phyloP scores from a whole-genome alignment of 1,140 invertebrate species.

The Thaumatotibia leucotreta region DNA sequence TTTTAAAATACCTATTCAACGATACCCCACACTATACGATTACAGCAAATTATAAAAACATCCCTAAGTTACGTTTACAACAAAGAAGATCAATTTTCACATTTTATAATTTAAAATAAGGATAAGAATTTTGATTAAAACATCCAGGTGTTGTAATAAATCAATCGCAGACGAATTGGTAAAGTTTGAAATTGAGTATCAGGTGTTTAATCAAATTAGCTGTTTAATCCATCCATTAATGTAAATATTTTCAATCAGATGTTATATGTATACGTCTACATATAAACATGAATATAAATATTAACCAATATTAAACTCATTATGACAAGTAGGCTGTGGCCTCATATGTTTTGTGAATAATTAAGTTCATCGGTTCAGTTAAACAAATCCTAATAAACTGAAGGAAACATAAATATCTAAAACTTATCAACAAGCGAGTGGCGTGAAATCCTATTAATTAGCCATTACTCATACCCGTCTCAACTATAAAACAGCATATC shows the following conservation, averaged over 20 bases:
- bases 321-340: too few relatives aligned
- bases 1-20: too few relatives aligned
- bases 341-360: too few relatives aligned
- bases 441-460: neutral
- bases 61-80: too few relatives aligned
- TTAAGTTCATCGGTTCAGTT: neutral
- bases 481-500: neutral
- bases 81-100: too few relatives aligned
- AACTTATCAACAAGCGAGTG: neutral
- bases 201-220: neutral
- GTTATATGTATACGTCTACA: neutral
- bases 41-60: too few relatives aligned
- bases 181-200: neutral
- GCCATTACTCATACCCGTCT: neutral
- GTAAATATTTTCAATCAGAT: too few relatives aligned
- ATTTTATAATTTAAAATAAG: too few relatives aligned
- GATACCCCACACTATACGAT: too few relatives aligned
- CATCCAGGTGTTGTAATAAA: neutral
- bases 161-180: neutral
- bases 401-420: neutral
- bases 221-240: neutral
- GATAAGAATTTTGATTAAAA: neutral
- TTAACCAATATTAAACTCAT: too few relatives aligned
- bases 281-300: too few relatives aligned
- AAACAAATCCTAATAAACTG: neutral